A percentile compares a stretch with the other conserved stretches of the same genome.
These are phyloP conservation scores for Drosophila kohkoa DNA, from an alignment of 1,140 invertebrate species.

Conservation along the genomic window DNA sequence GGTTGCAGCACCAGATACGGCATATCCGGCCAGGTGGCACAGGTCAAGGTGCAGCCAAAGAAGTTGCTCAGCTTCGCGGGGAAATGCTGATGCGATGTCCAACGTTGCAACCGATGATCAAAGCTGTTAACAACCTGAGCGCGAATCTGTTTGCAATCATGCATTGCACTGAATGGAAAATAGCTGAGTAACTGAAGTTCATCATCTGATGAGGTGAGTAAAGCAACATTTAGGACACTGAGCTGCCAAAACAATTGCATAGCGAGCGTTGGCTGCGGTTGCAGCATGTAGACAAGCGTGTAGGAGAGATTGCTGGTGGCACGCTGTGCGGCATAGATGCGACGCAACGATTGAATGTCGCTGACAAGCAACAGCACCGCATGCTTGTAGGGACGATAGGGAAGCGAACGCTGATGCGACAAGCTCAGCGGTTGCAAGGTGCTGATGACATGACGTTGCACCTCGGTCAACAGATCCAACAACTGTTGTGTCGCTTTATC, in stretches of 20 bases:
- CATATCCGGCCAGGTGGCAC: conserved; percentile 80
- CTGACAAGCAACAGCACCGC: conserved; percentile 62
- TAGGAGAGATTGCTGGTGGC: conserved; percentile 65
- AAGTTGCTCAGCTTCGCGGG: conserved; percentile 67
- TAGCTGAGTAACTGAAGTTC: conserved; percentile 46
- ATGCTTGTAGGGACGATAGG: conserved; percentile 59
- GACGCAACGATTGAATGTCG: conserved; percentile 35
- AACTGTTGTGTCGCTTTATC: conserved; percentile 5
- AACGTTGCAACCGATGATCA: neutral
- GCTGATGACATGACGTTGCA: conserved; percentile 21
- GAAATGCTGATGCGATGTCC: conserved; percentile 44
- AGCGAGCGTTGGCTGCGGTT: conserved; percentile 27
- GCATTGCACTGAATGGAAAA: conserved; percentile 44
- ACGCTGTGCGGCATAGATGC: conserved; percentile 31
- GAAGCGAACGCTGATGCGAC: conserved; percentile 22
- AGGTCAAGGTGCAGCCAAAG: conserved; percentile 65
- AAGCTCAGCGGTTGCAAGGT: conserved; percentile 31
- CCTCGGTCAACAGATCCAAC: conserved; percentile 29
- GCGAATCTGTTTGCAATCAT: conserved; percentile 48
- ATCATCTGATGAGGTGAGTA: conserved; percentile 29
- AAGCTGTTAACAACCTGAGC: conserved; percentile 59
- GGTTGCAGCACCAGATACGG: conserved; percentile 63
- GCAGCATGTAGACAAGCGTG: conserved; percentile 63
- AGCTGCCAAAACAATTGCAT: conserved; percentile 60
- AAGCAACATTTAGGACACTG: conserved; percentile 61